Conservation (phyloP, 2,113 vertebrate species). For the Steatornis caripensis region DNA sequence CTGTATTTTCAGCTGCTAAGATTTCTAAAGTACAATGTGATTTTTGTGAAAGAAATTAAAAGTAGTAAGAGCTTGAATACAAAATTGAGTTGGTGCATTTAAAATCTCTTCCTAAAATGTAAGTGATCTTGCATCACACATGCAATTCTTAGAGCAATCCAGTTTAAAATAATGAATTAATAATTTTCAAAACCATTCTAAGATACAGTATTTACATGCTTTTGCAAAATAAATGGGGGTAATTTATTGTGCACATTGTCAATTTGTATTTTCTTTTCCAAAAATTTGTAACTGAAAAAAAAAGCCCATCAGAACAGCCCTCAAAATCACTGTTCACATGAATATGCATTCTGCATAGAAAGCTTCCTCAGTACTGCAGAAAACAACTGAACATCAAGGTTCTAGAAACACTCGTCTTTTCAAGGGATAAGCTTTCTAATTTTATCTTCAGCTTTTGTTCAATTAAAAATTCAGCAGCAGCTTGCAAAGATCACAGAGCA, state of each 20-base stretch:
- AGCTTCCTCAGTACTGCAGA: not conserved
- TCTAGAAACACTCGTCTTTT: not conserved
- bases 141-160: accelerated
- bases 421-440: not conserved
- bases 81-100: not conserved
- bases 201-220: not conserved
- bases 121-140: not conserved
- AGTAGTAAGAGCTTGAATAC: not conserved
- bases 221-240: not conserved
- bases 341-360: not conserved
- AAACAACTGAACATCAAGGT: not conserved
- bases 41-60: not conserved
- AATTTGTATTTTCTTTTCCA: not conserved
- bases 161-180: not conserved
- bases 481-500: not conserved
- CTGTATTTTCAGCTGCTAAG: not conserved
- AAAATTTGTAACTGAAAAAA: not conserved
- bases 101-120: not conserved
- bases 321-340: not conserved
- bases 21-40: not conserved
- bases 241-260: not conserved
- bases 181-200: not conserved
- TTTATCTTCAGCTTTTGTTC: not conserved
- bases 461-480: not conserved
- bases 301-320: not conserved